These are phyloP conservation scores for Erebia ligea DNA, from an alignment of 2,888 invertebrate genomes.

Conservation along the genomic window DNA sequence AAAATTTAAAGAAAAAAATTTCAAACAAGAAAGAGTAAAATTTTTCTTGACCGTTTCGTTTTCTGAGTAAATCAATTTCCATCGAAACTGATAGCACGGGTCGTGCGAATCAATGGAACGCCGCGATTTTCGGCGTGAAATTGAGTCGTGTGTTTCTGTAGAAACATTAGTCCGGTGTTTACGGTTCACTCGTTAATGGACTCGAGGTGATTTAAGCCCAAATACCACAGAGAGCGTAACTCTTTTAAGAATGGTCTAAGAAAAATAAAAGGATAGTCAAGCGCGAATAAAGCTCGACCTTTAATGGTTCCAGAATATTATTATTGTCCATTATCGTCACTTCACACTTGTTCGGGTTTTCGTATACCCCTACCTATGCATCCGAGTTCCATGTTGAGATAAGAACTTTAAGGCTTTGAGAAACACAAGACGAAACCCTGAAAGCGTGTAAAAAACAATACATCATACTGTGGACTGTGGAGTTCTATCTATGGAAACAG, in stretches of 20 bases:
- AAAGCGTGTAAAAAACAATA: too few species aligned
- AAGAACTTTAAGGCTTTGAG: too few species aligned
- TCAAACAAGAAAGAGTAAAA: neutral
- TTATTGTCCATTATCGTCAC: neutral
- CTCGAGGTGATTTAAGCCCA: slow-evolving; percentile 44
- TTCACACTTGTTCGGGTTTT: neutral
- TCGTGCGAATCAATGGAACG: slow-evolving; percentile 14
- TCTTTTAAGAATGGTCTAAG: slow-evolving; percentile 12
- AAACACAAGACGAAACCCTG: too few species aligned
- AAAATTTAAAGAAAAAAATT: neutral
- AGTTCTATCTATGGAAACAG: too few species aligned
- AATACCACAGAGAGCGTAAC: slow-evolving; percentile 26
- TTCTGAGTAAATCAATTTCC: slow-evolving; percentile 8
- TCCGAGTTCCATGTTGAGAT: too few species aligned
- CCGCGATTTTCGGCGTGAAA: slow-evolving; percentile 21
- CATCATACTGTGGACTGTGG: too few species aligned
- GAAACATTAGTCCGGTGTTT: slow-evolving; percentile 47
- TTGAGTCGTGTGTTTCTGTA: slow-evolving; percentile 37
- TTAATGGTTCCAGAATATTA: neutral
- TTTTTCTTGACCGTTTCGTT: slow-evolving; percentile 1
- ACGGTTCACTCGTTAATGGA: slow-evolving; percentile 49
- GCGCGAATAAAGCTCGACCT: neutral
- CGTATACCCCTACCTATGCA: too few species aligned
- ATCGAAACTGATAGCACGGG: slow-evolving; percentile 6
- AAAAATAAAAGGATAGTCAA: neutral